Base-by-base conservation (phyloP, 2,888 invertebrate genomes). In the Arctia plantaginis region DNA sequence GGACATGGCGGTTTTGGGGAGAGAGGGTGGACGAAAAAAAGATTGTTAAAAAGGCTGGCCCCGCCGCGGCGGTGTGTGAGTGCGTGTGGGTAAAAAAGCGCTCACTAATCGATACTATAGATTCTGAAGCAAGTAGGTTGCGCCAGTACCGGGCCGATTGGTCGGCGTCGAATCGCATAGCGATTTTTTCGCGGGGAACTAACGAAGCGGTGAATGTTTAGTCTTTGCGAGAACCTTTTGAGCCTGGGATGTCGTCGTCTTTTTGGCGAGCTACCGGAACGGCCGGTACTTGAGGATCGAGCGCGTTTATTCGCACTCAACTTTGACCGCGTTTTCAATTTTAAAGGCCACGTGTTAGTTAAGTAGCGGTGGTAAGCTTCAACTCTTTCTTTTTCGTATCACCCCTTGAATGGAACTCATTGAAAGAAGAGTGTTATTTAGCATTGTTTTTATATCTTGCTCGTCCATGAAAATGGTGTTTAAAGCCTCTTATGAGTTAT, bases 31-130 rank as follows among this genome's bases (percentile, higher is more conserved):
- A 91, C 92, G 92, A 94, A 95, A 95, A 95, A 95, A 95, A 95
- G 94, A 95, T 94, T 95, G 94, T 94, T 95, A 95, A 95, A 95
- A 95, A 95, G 93, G 93, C 92, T 92, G 92, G 92, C 94, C 95
- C 95, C 95, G 90, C 90, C 86, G 88, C 90, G 92, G 89, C 93
- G 85, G 91, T 94, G 95, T 95, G 95, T 95, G 95, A 91, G 95
- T 94, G 94, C 93, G 94, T 94, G 91, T 86, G 94, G 93, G 92
- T 92, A 95, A 95, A 95, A 95, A 95, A 94, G 90, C 91, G 88
- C 93, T 93, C 92, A 91, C 95, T 95, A 95, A 95, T 95, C 95
- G 95, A 95, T 95, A 95, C 95, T 94, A 95, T 95, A 95, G 95
- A 94, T 95, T 95, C 93, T 92, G 93, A 94, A 90, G 94, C 94